Base-by-base conservation (phyloP, 2,888 invertebrate species). In the Nomada flava region DNA sequence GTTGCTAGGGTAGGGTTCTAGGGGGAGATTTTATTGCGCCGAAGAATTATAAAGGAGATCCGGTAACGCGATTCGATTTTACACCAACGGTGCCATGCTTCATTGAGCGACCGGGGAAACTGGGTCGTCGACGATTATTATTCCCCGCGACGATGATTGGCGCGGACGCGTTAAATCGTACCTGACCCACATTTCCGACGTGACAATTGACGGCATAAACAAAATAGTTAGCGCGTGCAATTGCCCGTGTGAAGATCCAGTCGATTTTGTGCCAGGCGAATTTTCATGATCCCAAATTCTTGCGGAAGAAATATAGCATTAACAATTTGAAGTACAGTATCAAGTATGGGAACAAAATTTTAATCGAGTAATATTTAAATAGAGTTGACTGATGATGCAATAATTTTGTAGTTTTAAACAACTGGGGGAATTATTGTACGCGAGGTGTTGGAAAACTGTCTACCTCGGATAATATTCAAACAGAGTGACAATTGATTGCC, bases 101-200 rank as follows among this genome's bases (percentile, higher is more conserved):
- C 67, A 26, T 83, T 82, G 57, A 69, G 64, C 59, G 29, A 73
- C 55, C 20, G 76, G 42, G 73, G 72, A 87, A 85, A 86, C 85
- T 85, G 60, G 86, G 83, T 77, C 84, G 80, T 68, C 65, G 47
- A 47, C 73, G 73, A 75, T 69, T 78, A 75, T 78, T 79, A 79
- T 77, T 70, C 86, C 70, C 62, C 52, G 44, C 67, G 71, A 76
- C 76, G 79, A 85, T 83, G 87, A 87, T 87, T 83, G 71, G 87
- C 81, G 81, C 79, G 47, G 64, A 57, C 64, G 77, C 81, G 76
- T 77, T 76, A 81, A 85, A 68, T 77, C 76, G 81, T 74, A 77
- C 64, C 77, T 87, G 83, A 87, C 85, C 83, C 77, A 36, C 36
- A 85, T 85, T 87, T 89, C 86, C 75, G 63, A 53, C 59, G 15